Conservation (phyloP, 2,888 invertebrate genomes). For the Parnassius smintheus region DNA sequence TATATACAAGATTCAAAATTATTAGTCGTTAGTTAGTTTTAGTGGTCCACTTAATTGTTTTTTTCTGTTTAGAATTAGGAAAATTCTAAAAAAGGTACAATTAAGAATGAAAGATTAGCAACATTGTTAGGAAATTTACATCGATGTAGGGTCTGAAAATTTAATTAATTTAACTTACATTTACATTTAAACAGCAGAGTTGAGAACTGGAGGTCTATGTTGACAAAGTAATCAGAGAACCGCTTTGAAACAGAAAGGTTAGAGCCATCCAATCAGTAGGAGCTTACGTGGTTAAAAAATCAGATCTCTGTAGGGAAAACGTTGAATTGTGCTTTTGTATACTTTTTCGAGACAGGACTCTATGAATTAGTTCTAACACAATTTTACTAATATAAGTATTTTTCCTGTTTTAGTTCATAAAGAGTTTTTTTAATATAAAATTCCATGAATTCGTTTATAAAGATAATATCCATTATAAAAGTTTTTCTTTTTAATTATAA, state of each 20-base stretch:
- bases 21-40: no score
- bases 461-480: no score
- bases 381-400: no score
- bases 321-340: slow-evolving; percentile 20
- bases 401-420: no score
- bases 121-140: background rate
- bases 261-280: slow-evolving; percentile 33
- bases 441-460: no score
- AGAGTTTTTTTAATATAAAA: no score
- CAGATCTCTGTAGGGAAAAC: slow-evolving; percentile 10
- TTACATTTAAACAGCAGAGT: slow-evolving; percentile 10
- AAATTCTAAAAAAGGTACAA: no score
- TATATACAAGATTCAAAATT: no score
- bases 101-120: background rate
- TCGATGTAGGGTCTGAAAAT: slow-evolving; percentile 1
- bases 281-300: slow-evolving; percentile 25
- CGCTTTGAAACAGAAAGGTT: slow-evolving; percentile 32
- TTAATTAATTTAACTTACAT: slow-evolving; percentile 23
- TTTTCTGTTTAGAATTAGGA: no score
- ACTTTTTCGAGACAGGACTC: slow-evolving; percentile 2
- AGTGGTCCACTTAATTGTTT: no score
- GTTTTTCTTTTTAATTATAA: no score
- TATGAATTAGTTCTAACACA: background rate
- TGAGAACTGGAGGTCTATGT: slow-evolving; percentile 17
- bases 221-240: slow-evolving; percentile 30